Conservation (phyloP, 2,888 invertebrate genomes). For the Cantharis nigra region DNA sequence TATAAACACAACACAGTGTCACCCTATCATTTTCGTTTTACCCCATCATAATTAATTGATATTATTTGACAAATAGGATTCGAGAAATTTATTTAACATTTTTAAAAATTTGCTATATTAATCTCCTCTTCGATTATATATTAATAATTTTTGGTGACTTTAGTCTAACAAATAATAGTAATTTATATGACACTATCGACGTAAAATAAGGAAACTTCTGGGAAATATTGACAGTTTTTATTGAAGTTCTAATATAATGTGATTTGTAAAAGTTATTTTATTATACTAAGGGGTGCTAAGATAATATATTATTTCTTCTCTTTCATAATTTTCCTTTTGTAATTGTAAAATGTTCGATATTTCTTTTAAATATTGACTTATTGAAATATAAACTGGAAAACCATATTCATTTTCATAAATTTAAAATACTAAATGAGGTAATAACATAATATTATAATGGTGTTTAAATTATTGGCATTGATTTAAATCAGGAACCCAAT, state of each 20-base stretch:
- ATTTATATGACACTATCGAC: constrained; percentile 2
- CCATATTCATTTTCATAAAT: too few relatives aligned
- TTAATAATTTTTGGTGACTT: constrained; percentile 8
- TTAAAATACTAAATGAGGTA: too few relatives aligned
- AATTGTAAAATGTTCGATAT: not conserved
- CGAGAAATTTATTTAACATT: constrained; percentile 2
- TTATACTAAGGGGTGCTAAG: not conserved
- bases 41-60: not conserved
- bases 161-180: not conserved
- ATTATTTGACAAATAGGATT: not conserved
- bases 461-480: too few relatives aligned
- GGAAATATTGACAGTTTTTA: not conserved
- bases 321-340: not conserved
- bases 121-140: not conserved
- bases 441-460: too few relatives aligned
- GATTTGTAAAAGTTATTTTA: not conserved
- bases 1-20: not conserved
- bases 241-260: not conserved
- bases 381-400: not conserved
- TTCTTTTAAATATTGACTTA: not conserved
- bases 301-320: not conserved
- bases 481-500: too few relatives aligned
- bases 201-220: not conserved
- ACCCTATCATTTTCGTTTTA: not conserved
- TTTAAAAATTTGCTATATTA: not conserved